phyloP scores from a whole-genome alignment of 1,140 invertebrate genomes.

The Conus ventricosus region DNA sequence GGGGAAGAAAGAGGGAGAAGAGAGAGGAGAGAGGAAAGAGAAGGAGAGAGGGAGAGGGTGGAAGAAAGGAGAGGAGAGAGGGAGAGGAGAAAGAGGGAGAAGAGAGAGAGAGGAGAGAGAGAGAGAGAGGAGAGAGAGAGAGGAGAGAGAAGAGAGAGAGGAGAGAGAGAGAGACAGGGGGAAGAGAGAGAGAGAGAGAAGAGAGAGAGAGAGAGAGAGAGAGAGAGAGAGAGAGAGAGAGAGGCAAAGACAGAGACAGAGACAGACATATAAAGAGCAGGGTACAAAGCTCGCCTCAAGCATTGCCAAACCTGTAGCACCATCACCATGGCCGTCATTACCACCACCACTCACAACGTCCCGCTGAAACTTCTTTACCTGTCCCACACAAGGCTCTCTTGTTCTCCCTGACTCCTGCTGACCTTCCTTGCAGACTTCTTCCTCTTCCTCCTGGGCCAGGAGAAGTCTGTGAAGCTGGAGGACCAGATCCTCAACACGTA shows the following conservation, averaged over 20 bases:
- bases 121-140: neutral
- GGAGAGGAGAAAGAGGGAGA: neutral
- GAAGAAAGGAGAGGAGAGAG: no score
- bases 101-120: no score
- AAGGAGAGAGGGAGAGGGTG: neutral
- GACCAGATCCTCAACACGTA: conserved; percentile 10
- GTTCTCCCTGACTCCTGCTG: no score
- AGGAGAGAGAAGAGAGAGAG: neutral
- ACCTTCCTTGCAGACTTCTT: neutral
- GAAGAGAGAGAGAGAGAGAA: neutral
- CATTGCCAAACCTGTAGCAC: no score
- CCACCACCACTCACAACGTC: no score
- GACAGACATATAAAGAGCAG: no score
- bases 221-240: no score
- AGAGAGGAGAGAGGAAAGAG: neutral
- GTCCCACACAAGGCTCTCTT: no score
- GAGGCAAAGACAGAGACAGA: no score
- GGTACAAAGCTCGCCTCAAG: no score
- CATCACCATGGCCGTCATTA: no score
- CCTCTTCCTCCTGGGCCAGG: conserved; percentile 17
- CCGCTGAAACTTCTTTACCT: no score
- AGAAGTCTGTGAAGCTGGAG: conserved; percentile 23
- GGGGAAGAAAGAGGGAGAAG: neutral
- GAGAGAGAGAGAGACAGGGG: neutral
- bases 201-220: neutral